phyloP scores from a whole-genome alignment of 2,113 vertebrate species.

The Lagopus muta region DNA sequence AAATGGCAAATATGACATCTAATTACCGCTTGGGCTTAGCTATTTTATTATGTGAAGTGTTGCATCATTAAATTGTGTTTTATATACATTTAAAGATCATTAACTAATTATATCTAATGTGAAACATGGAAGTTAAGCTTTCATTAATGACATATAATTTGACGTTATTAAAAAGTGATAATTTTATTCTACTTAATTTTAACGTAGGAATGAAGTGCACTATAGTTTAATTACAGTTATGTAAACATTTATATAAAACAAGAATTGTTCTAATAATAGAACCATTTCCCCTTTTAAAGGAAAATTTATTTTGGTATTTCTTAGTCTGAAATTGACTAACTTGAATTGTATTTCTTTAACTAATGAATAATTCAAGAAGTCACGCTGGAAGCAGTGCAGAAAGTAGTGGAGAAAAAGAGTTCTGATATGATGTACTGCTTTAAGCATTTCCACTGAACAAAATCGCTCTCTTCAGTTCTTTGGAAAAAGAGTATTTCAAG shows the following conservation, averaged over 20 bases:
- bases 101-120: constrained; percentile 72
- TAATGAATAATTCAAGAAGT: constrained; percentile 26
- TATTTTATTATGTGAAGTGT: constrained; percentile 55
- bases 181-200: constrained; percentile 64
- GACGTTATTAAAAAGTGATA: constrained; percentile 55
- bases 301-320: not conserved
- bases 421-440: not conserved
- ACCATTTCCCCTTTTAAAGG: not conserved
- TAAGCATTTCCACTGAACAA: not conserved
- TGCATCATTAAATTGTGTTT: constrained; percentile 58
- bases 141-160: constrained; percentile 69
- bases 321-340: not conserved
- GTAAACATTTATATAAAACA: constrained; percentile 47
- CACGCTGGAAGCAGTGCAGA: not conserved
- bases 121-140: constrained; percentile 58
- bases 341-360: not conserved
- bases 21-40: constrained; percentile 26
- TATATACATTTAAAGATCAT: constrained; percentile 64
- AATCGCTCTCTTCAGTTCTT: not conserved
- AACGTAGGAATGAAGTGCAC: constrained; percentile 32
- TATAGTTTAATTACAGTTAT: constrained; percentile 56
- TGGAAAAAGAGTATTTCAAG: not conserved
- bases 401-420: not conserved
- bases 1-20: constrained; percentile 9
- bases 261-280: constrained; percentile 4